Conservation (phyloP, 2,888 invertebrate genomes). For the Didymodactylos carnosus region DNA sequence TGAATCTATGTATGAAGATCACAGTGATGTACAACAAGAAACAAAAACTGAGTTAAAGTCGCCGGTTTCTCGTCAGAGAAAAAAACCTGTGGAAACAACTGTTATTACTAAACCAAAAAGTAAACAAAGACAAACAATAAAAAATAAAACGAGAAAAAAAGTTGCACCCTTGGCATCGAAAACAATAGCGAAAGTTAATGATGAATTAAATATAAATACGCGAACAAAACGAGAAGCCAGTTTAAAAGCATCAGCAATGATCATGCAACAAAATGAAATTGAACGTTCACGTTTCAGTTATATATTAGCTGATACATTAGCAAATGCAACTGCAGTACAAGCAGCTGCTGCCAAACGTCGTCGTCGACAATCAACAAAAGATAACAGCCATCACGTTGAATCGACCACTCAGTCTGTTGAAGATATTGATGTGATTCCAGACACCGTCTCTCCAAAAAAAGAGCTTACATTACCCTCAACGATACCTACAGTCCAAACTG, state of each 20-base stretch:
- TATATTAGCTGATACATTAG: not conserved
- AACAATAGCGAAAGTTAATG: not conserved
- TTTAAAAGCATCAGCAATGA: conserved; percentile 11
- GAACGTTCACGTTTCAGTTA: conserved; percentile 10
- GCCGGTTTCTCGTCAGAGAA: not conserved
- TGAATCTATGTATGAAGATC: too few species aligned
- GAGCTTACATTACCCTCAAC: not conserved
- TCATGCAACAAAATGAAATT: conserved; percentile 13
- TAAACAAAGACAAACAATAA: not conserved
- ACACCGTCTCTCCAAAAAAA: not conserved
- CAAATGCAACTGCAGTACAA: too few species aligned
- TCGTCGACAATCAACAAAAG: not conserved
- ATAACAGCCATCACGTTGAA: too few species aligned
- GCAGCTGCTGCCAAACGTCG: not conserved
- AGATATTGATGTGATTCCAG: not conserved
- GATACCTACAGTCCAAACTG: not conserved
- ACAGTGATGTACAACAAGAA: not conserved
- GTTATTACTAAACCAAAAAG: not conserved
- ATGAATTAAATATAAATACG: not conserved
- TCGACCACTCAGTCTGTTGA: too few species aligned
- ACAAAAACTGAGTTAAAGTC: not conserved
- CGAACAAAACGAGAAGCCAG: conserved; percentile 6
- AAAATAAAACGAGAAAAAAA: not conserved
- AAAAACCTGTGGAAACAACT: not conserved
- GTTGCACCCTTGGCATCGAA: not conserved